Conservation (phyloP, 2,888 invertebrate genomes). For the Altica lythri region DNA sequence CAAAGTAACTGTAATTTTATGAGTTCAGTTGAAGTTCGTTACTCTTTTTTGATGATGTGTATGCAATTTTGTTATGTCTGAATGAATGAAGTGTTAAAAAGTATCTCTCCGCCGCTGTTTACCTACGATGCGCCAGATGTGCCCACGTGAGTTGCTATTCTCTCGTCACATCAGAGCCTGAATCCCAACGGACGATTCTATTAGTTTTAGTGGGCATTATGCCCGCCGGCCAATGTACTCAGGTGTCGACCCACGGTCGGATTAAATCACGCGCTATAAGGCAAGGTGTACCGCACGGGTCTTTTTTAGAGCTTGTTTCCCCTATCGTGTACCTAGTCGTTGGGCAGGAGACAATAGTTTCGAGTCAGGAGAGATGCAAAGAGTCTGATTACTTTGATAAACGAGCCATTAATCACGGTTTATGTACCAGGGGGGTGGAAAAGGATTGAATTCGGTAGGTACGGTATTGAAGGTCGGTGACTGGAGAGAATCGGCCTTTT, state of each 20-base stretch:
- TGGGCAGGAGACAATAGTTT: slow-evolving; percentile 47
- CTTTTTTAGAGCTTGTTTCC: slow-evolving; percentile 11
- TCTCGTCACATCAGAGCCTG: slow-evolving; percentile 43
- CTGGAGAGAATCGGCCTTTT: slow-evolving; percentile 33
- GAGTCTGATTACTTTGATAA: slow-evolving; percentile 57
- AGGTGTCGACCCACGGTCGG: slow-evolving; percentile 57
- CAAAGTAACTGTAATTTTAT: no score
- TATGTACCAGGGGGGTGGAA: slow-evolving; percentile 28
- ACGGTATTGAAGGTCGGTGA: slow-evolving; percentile 34
- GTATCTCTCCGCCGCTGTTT: slow-evolving; percentile 18
- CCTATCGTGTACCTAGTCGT: background rate
- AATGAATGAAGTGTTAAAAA: no score
- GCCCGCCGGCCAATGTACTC: slow-evolving; percentile 57
- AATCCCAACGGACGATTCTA: slow-evolving; percentile 49
- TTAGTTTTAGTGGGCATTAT: slow-evolving; percentile 57
- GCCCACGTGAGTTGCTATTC: slow-evolving; percentile 49
- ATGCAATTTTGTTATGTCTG: no score
- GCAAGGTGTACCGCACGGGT: slow-evolving; percentile 46
- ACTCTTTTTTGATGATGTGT: no score
- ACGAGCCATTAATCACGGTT: slow-evolving; percentile 54
- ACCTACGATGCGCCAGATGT: slow-evolving; percentile 53
- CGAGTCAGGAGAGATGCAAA: slow-evolving; percentile 47
- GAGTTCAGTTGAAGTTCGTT: no score
- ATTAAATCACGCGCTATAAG: slow-evolving; percentile 55
- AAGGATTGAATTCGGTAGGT: slow-evolving; percentile 32